These are phyloP conservation scores for Chaetura pelagica DNA, from an alignment of 2,113 vertebrate species.

Conservation along the genomic window DNA sequence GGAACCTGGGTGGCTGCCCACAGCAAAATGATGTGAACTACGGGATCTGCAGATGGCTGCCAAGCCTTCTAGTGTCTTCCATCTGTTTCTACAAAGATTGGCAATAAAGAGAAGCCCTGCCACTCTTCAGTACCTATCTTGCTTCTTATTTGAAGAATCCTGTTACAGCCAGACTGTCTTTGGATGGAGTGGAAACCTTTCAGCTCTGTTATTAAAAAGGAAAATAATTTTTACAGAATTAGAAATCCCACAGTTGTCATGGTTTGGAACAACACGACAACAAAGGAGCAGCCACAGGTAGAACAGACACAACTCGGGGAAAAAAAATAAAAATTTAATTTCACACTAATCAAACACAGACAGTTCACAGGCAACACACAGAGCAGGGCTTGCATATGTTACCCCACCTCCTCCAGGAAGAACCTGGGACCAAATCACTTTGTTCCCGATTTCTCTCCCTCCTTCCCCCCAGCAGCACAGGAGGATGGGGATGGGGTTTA, in stretches of 20 bases:
- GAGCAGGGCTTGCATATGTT: no score
- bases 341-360: no score
- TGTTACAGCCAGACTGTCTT: not conserved
- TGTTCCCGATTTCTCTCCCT: no score
- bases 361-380: no score
- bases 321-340: no score
- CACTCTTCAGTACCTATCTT: not conserved
- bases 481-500: no score
- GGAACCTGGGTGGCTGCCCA: not conserved
- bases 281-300: no score
- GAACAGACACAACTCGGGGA: no score
- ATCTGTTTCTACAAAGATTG: not conserved
- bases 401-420: no score
- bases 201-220: not conserved
- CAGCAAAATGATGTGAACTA: not conserved
- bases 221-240: not conserved
- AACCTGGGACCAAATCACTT: no score
- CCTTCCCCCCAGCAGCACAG: no score
- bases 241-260: not conserved
- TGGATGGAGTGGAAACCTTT: not conserved
- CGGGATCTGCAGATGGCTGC: not conserved
- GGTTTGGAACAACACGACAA: no score
- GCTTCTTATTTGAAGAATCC: not conserved
- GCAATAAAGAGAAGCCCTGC: not conserved
- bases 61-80: not conserved